Base-by-base conservation (phyloP, 2,113 vertebrate genomes). In the Lampris incognitus region DNA sequence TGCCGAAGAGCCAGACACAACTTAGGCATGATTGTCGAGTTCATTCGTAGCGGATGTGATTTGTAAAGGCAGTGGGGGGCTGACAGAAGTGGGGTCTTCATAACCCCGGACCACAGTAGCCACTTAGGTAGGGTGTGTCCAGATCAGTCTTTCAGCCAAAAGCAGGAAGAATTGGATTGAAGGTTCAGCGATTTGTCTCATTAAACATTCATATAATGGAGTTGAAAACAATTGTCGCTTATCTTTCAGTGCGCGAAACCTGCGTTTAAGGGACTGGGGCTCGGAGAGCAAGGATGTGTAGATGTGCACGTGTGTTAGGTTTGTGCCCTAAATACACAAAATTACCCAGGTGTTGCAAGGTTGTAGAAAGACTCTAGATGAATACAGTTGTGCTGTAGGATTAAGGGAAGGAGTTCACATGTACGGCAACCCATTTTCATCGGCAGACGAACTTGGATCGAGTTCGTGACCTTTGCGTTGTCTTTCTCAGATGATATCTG, bases 281-380 rank as follows among this genome's bases (percentile, higher is more conserved):
- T 9, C 57, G 39, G 74, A 63, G 7, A 51, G 67, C 74, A 69
- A 81, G 51, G 72, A 49, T 74, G 76, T 71, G 76, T 78, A 80
- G 71, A 75, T 83, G 81, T 76, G 74, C n/a, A 10, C 52, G 70
- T 88, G 10, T 70, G 77, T 62, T 74, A 59, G 74, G 85, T 88
- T 83, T 82, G 75, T 78, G 76, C 60, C 80, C 86, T 86, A 74
- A 88, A 84, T 66, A 70, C 77, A 81, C 79, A 83, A 74, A 79
- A 40, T 79, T 76, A 82, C 73, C 78, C 88, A 84, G 76, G 83
- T 86, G 85, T 82, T 84, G 83, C 49, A 42, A 85, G 88, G 85
- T 88, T 82, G 82, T 69, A 58, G 70, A 68, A 78, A 74, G 10
- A 82, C 78, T 81, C 50, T 44, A 66, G 68, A 68, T 59, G 57